phyloP scores from a whole-genome alignment of 2,113 vertebrate species.

The Phasianus colchicus region DNA sequence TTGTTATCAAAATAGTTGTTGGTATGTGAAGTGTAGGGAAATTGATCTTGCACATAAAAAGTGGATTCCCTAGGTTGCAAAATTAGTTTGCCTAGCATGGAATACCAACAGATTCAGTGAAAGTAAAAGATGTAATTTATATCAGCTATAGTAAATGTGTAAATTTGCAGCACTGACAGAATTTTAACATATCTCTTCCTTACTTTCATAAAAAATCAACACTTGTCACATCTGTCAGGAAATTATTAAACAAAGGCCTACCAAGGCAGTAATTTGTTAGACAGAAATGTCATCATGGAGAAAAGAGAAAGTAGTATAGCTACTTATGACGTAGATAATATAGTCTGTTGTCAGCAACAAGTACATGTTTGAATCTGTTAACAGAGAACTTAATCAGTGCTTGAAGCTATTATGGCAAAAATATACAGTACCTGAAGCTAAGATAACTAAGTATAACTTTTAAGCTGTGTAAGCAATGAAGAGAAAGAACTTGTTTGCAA shows the following conservation, averaged over 20 bases:
- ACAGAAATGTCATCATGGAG: neutral
- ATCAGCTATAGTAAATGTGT: neutral
- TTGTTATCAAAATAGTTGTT: neutral
- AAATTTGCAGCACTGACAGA: neutral
- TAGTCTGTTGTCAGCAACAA: neutral
- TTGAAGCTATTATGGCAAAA: neutral
- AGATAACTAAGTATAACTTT: neutral
- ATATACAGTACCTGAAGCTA: neutral
- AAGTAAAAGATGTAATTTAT: neutral
- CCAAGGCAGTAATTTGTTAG: neutral
- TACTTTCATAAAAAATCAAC: neutral
- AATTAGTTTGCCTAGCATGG: neutral
- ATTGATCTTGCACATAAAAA: neutral
- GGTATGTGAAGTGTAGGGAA: neutral
- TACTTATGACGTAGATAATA: accelerated
- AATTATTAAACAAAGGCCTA: neutral
- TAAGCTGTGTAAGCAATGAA: neutral
- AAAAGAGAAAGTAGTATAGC: neutral
- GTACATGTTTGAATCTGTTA: neutral
- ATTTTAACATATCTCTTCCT: neutral
- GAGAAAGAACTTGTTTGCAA: neutral
- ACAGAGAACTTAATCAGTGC: neutral
- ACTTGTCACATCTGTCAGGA: neutral
- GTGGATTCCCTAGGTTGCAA: neutral
- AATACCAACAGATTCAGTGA: neutral